Evolutionary conservation across 1,140 invertebrate genomes (phyloP).

Genomic region (Microplitis demolitor): DNA sequence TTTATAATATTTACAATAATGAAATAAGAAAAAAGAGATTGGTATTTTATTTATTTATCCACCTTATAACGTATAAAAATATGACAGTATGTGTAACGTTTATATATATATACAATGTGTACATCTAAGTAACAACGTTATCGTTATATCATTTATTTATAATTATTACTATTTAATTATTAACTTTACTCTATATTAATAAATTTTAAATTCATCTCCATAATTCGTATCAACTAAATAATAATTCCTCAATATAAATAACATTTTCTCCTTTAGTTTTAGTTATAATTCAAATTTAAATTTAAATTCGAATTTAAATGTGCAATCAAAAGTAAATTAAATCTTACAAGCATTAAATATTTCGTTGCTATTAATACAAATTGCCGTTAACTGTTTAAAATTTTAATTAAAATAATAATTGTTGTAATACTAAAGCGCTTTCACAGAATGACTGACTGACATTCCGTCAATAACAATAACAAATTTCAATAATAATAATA

Average conservation of each 20-base stretch:
- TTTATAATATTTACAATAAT: constrained; percentile 19
- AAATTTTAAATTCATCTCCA: not conserved
- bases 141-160: constrained; percentile 1
- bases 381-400: not conserved
- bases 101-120: constrained; percentile 52
- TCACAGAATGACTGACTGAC: not conserved
- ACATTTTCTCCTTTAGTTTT: too few relatives aligned
- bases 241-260: too few relatives aligned
- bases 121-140: constrained; percentile 37
- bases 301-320: too few relatives aligned
- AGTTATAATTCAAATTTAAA: too few relatives aligned
- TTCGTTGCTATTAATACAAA: too few relatives aligned
- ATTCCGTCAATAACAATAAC: constrained; percentile 18
- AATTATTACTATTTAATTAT: not conserved
- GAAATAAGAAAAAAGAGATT: constrained; percentile 3
- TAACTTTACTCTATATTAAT: not conserved
- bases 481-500: constrained; percentile 29
- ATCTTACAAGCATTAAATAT: too few relatives aligned
- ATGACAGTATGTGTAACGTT: constrained; percentile 51
- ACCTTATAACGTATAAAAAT: constrained; percentile 58
- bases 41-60: constrained; percentile 24
- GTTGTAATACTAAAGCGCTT: not conserved
- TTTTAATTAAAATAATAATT: not conserved
- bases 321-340: too few relatives aligned
- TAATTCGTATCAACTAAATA: too few relatives aligned